Conservation (phyloP, 2,113 vertebrate species). For the Myocastor coypus region DNA sequence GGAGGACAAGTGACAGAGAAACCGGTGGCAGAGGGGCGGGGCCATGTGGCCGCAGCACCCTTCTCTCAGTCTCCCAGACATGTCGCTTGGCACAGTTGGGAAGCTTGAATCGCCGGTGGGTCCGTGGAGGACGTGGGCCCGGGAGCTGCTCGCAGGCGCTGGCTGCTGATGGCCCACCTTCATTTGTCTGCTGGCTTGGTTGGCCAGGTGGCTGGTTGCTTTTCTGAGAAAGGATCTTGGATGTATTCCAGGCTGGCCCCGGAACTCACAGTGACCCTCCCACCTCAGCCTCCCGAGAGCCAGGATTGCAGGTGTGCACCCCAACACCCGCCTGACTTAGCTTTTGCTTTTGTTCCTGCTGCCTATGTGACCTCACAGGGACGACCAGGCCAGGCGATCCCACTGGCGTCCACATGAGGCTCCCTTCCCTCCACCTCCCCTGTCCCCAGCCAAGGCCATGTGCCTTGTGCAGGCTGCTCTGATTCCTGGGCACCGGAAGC, state of each 20-base stretch:
- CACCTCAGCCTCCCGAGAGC: neutral
- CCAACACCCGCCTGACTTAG: neutral
- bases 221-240: neutral
- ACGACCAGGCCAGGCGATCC: neutral
- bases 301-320: neutral
- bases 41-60: accelerated
- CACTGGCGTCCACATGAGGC: too few relatives aligned
- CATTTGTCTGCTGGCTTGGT: neutral
- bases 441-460: neutral
- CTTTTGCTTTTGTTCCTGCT: neutral
- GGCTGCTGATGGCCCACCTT: neutral
- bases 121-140: neutral
- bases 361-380: too few relatives aligned
- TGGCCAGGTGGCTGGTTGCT: neutral
- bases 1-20: neutral
- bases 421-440: neutral
- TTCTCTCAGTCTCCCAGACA: accelerated
- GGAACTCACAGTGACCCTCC: neutral
- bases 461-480: constrained; percentile 5
- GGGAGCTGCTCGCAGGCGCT: neutral
- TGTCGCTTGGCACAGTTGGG: neutral
- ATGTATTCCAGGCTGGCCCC: neutral
- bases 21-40: accelerated
- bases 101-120: too few relatives aligned
- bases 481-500: constrained; percentile 71